Evolutionary conservation across 1,140 invertebrate species (phyloP).

Genomic region (Thaumetopoea pityocampa): DNA sequence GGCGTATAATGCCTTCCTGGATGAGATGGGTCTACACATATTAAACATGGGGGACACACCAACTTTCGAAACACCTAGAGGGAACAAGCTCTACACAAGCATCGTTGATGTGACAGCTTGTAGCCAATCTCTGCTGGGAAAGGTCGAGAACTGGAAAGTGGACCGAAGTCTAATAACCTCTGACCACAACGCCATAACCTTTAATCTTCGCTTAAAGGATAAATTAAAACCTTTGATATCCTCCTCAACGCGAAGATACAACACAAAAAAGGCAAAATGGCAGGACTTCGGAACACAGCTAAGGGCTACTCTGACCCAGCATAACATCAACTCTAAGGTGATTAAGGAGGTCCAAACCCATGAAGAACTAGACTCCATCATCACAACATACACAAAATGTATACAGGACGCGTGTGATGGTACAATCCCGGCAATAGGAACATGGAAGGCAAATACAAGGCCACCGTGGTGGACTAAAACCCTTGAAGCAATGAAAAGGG

Average conservation of each 20-base stretch:
- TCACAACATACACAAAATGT: conserved; percentile 5
- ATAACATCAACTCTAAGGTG: conserved; percentile 1
- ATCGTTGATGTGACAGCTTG: conserved; percentile 30
- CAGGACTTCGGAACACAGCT: conserved; percentile 6
- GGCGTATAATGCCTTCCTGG: conserved; percentile 7
- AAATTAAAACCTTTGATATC: not conserved
- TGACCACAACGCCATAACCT: conserved; percentile 20
- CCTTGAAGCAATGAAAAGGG: conserved; percentile 14
- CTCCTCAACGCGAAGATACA: conserved; percentile 21
- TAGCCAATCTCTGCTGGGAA: conserved; percentile 6
- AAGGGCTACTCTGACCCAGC: not conserved
- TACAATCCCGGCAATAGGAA: conserved; percentile 12
- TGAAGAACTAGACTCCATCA: conserved; percentile 10
- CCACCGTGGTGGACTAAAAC: conserved; percentile 24
- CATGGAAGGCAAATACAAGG: not conserved
- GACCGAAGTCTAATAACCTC: conserved; percentile 11
- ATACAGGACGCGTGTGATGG: conserved; percentile 19
- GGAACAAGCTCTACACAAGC: conserved; percentile 18
- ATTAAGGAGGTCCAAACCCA: not conserved
- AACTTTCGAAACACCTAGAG: conserved; percentile 22
- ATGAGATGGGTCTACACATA: conserved; percentile 26
- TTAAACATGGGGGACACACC: conserved; percentile 26
- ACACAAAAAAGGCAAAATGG: conserved; percentile 28
- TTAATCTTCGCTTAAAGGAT: not conserved
- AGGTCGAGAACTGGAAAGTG: conserved; percentile 14